phyloP scores from a whole-genome alignment of 1,140 invertebrate genomes.

The Drosophila cardini region DNA sequence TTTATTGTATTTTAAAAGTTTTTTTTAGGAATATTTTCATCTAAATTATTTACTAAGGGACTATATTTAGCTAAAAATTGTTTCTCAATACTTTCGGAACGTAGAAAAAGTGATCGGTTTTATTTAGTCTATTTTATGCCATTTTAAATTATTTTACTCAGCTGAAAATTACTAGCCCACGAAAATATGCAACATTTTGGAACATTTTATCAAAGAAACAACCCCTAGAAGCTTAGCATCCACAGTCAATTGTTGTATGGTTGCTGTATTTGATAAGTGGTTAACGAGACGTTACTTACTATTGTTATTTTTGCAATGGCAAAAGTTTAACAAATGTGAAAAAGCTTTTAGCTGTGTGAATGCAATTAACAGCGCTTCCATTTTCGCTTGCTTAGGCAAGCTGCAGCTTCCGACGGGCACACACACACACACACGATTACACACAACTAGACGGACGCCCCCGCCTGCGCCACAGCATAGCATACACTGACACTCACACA shows the following conservation, averaged over 20 bases:
- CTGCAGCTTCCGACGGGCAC: conserved; percentile 42
- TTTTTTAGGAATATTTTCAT: no score
- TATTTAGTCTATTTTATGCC: no score
- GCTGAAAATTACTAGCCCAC: neutral
- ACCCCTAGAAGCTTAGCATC: conserved; percentile 6
- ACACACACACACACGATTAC: neutral
- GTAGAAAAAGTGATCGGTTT: no score
- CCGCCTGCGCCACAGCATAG: conserved; percentile 6
- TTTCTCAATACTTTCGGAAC: no score
- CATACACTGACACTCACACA: no score
- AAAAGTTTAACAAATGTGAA: conserved; percentile 2
- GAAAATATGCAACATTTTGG: neutral
- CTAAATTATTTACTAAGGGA: no score
- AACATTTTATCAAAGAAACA: neutral
- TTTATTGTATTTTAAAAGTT: no score
- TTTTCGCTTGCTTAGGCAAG: conserved; percentile 10
- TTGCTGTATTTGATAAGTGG: neutral
- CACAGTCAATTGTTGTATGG: neutral
- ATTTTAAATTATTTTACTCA: no score
- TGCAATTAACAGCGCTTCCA: conserved; percentile 34
- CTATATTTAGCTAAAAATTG: no score
- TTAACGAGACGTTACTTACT: neutral
- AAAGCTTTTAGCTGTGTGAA: conserved; percentile 20
- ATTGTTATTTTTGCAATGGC: conserved; percentile 1
- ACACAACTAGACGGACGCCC: conserved; percentile 6